Evolutionary conservation across 2,888 invertebrate genomes (phyloP).

Genomic region (Athalia rosae): DNA sequence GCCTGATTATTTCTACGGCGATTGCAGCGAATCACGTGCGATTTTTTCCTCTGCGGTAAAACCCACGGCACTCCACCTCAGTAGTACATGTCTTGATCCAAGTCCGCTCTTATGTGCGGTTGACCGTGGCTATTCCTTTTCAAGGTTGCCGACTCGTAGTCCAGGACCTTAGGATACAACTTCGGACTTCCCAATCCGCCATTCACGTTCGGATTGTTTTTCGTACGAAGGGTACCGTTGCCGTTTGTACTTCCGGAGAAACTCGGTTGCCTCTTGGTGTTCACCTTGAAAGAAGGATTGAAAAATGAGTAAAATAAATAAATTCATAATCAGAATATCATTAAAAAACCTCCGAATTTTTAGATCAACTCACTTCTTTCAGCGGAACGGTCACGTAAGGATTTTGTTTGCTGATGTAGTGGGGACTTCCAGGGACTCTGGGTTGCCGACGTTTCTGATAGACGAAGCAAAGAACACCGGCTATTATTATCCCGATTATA

Average conservation of each 20-base stretch:
- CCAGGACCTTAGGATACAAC: slow-evolving; percentile 82
- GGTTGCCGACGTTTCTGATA: slow-evolving; percentile 75
- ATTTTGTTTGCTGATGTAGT: slow-evolving; percentile 89
- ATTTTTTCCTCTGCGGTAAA: slow-evolving; percentile 13
- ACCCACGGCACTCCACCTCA: slow-evolving; percentile 65
- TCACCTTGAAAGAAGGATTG: slow-evolving; percentile 56
- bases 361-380: slow-evolving; percentile 80
- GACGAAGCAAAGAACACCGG: slow-evolving; percentile 73
- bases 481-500: slow-evolving; percentile 70
- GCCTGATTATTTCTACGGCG: neutral
- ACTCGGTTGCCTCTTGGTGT: slow-evolving; percentile 81
- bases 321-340: slow-evolving; percentile 63
- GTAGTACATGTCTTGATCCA: slow-evolving; percentile 82
- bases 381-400: slow-evolving; percentile 89
- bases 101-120: slow-evolving; percentile 76
- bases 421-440: slow-evolving; percentile 84
- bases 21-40: neutral
- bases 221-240: slow-evolving; percentile 75
- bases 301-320: neutral
- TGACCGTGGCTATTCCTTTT: slow-evolving; percentile 83
- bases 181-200: slow-evolving; percentile 79
- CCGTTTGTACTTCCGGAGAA: slow-evolving; percentile 78
- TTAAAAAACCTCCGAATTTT: slow-evolving; percentile 41
- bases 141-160: slow-evolving; percentile 86
- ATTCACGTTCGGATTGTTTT: slow-evolving; percentile 76